phyloP scores from a whole-genome alignment of 2,113 vertebrate species.

The Erpornis zantholeuca region DNA sequence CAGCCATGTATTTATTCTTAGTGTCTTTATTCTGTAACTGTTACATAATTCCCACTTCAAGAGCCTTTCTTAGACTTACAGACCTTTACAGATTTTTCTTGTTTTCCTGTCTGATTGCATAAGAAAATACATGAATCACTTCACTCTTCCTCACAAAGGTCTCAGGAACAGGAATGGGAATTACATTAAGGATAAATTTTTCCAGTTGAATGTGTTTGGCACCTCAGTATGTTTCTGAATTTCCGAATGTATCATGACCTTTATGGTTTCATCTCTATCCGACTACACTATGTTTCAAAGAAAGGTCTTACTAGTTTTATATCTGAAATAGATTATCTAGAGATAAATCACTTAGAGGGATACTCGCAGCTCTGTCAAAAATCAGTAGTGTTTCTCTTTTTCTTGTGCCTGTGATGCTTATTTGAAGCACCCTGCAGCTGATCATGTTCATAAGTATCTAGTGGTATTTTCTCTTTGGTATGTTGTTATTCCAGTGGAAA shows the following conservation, averaged over 20 bases:
- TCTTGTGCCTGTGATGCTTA: not conserved
- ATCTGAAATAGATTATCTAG: constrained; percentile 38
- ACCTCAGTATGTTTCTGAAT: constrained; percentile 8
- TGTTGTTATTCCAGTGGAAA: not conserved
- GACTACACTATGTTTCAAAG: constrained; percentile 15
- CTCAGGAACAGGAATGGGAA: not conserved
- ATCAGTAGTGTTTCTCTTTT: not conserved
- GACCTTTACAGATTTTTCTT: not conserved
- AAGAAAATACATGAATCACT: not conserved
- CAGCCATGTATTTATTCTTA: not conserved
- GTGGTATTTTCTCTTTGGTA: not conserved
- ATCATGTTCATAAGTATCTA: not conserved
- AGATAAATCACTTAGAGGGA: not conserved
- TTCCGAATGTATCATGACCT: constrained; percentile 7
- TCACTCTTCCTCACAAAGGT: not conserved
- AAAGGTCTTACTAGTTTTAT: constrained; percentile 16
- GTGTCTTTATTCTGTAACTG: not conserved
- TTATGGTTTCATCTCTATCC: constrained; percentile 20
- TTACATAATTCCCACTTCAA: not conserved
- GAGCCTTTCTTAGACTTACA: not conserved
- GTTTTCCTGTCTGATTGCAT: not conserved
- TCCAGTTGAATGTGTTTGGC: not conserved
- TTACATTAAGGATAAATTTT: not conserved
- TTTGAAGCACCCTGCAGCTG: not conserved
- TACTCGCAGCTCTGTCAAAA: not conserved